Conservation (phyloP, 2,113 vertebrate species). For the Hydropotes inermis region DNA sequence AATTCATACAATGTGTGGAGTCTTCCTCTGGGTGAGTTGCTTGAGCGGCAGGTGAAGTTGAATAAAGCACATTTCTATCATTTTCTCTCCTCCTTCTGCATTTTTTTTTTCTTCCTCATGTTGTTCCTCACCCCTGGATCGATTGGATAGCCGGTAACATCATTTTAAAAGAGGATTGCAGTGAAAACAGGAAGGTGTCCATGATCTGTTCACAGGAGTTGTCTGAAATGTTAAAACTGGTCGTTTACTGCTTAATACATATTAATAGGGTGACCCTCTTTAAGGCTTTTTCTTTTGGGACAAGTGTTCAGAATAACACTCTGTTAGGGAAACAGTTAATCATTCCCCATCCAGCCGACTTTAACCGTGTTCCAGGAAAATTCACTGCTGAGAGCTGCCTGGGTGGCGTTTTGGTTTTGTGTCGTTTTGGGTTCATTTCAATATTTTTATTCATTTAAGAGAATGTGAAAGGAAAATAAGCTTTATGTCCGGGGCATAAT, state of each 20-base stretch:
- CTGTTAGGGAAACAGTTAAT: constrained; percentile 66
- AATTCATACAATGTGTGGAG: neutral
- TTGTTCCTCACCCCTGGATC: constrained; percentile 1
- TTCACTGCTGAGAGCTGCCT: constrained; percentile 45
- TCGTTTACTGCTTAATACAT: constrained; percentile 75
- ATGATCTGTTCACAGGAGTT: constrained; percentile 37
- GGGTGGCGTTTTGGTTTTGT: constrained; percentile 54
- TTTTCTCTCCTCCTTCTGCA: neutral
- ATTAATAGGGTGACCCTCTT: constrained; percentile 36
- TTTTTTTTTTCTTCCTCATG: neutral
- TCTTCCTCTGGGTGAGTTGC: neutral
- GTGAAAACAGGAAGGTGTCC: neutral
- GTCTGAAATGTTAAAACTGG: constrained; percentile 67
- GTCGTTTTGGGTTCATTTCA: constrained; percentile 40
- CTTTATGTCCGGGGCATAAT: constrained; percentile 29
- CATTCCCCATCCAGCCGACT: constrained; percentile 35
- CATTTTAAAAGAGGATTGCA: neutral
- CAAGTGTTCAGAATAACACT: constrained; percentile 31
- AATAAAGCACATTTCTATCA: constrained; percentile 41
- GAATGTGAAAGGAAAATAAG: constrained; percentile 31
- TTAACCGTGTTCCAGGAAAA: constrained; percentile 41
- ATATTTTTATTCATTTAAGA: constrained; percentile 36
- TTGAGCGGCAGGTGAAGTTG: neutral
- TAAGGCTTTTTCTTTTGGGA: constrained; percentile 9
- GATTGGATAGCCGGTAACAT: neutral